These are phyloP conservation scores for Buceros bicornis DNA, from an alignment of 2,797 vertebrate genomes.

Conservation along the genomic window DNA sequence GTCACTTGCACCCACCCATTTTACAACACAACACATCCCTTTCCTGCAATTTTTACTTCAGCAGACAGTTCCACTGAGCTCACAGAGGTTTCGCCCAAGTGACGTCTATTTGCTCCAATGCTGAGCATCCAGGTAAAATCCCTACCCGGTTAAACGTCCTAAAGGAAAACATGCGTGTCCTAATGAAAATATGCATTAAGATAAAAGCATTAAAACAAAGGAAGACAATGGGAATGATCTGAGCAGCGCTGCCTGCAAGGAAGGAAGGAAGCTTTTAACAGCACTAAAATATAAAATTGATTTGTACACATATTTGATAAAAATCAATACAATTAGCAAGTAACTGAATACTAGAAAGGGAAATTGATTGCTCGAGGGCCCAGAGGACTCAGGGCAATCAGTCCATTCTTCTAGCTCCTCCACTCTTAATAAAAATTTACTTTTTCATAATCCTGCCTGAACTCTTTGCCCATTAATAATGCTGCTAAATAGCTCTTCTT, in stretches of 20 bases:
- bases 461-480: conserved; percentile 71
- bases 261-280: conserved; percentile 69
- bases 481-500: conserved; percentile 66
- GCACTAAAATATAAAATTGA: conserved; percentile 76
- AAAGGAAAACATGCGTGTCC: not conserved
- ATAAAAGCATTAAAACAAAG: conserved; percentile 53
- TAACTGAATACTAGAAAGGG: conserved; percentile 65
- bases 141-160: not conserved
- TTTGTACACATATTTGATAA: conserved; percentile 76
- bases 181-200: conserved; percentile 6
- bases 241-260: conserved; percentile 27
- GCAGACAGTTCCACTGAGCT: not conserved
- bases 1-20: conserved; percentile 23
- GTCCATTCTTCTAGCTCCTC: conserved; percentile 68
- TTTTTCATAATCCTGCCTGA: conserved; percentile 74
- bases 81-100: not conserved
- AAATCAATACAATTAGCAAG: conserved; percentile 77
- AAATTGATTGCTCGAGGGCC: conserved; percentile 64
- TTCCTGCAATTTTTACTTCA: conserved; percentile 40
- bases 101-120: not conserved
- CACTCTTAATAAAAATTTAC: conserved; percentile 71
- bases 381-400: conserved; percentile 70
- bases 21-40: not conserved
- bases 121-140: not conserved
- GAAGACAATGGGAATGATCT: conserved; percentile 46